phyloP scores from a whole-genome alignment of 2,113 vertebrate genomes.

The Pungitius pungitius region DNA sequence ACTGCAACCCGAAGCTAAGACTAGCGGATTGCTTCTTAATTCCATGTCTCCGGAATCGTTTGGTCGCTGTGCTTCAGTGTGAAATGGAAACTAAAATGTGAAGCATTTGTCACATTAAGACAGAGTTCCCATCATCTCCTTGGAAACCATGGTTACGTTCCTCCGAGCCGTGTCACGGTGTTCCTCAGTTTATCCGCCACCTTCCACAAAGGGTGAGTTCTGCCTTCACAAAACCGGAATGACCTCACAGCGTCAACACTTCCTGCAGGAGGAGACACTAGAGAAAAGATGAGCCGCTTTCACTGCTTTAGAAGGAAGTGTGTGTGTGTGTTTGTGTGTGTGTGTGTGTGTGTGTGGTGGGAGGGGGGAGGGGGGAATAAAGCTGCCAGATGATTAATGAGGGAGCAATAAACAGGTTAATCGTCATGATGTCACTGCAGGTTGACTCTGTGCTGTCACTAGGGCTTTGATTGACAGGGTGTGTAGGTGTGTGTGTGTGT shows the following conservation, averaged over 20 bases:
- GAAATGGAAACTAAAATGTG: too few species aligned
- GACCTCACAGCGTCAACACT: constrained; percentile 1
- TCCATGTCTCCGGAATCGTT: too few species aligned
- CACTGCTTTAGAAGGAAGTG: constrained; percentile 33
- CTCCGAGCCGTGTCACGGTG: neutral
- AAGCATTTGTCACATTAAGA: neutral
- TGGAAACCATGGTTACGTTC: neutral
- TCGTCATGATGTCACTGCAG: constrained; percentile 35
- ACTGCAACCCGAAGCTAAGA: too few species aligned
- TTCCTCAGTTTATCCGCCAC: neutral
- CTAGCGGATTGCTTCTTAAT: too few species aligned
- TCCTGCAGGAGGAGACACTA: constrained; percentile 11
- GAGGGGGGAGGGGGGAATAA: neutral
- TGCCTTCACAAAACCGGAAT: neutral
- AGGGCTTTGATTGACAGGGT: constrained; percentile 38
- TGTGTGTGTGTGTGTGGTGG: too few species aligned
- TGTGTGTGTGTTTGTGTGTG: too few species aligned
- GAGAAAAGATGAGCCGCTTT: constrained; percentile 28
- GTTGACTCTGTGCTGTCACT: neutral
- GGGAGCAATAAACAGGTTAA: constrained; percentile 43
- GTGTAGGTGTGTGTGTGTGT: neutral
- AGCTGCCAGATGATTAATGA: constrained; percentile 45
- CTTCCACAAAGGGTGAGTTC: neutral
- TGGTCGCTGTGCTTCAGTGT: too few species aligned
- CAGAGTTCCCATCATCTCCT: neutral